Evolutionary conservation across 2,888 invertebrate species (phyloP).

Genomic region (Microplitis manilae): DNA sequence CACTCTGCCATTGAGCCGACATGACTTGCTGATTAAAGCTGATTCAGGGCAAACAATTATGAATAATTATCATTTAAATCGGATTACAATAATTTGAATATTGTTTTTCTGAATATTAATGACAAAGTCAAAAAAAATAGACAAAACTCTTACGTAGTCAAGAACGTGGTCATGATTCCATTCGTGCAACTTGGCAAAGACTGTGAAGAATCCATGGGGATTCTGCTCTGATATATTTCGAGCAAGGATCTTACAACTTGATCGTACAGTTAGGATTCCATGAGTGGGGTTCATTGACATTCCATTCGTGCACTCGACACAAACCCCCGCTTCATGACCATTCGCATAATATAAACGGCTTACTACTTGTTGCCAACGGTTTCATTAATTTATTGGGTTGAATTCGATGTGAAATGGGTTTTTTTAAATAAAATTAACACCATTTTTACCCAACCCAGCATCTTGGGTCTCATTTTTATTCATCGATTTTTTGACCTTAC

Average conservation of each 20-base stretch:
- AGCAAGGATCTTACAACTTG: slow-evolving; percentile 48
- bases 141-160: slow-evolving; percentile 18
- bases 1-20: not conserved
- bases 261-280: slow-evolving; percentile 63
- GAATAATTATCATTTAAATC: not conserved
- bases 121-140: not conserved
- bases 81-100: not conserved
- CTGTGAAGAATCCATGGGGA: slow-evolving; percentile 50
- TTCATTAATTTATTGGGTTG: not conserved
- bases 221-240: slow-evolving; percentile 57
- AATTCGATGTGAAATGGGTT: not conserved
- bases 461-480: not conserved
- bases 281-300: slow-evolving; percentile 50
- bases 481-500: not conserved
- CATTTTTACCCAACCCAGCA: not conserved
- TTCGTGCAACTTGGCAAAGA: slow-evolving; percentile 34
- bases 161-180: slow-evolving; percentile 18
- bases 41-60: not conserved
- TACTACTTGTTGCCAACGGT: slow-evolving; percentile 13
- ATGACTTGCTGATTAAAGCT: not conserved
- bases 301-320: slow-evolving; percentile 47
- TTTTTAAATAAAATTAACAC: not conserved
- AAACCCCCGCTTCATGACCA: slow-evolving; percentile 28
- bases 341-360: slow-evolving; percentile 6
- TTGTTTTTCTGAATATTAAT: no score